phyloP scores from a whole-genome alignment of 2,888 invertebrate species.

The Euplagia quadripunctaria region DNA sequence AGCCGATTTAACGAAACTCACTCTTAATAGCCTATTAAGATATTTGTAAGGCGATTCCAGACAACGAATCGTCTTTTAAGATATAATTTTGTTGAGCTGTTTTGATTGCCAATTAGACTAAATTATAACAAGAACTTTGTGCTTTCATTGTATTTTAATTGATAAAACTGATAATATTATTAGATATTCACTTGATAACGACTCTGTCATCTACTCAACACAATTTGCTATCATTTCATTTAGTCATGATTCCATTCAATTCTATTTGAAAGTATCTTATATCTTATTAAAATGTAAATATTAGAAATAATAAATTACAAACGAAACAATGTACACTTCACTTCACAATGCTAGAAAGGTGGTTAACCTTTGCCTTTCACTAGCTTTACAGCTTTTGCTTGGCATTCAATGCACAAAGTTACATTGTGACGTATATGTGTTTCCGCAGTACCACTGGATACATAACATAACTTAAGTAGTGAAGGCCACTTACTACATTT shows the following conservation, averaged over 20 bases:
- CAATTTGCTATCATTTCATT: too few species aligned
- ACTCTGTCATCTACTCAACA: too few species aligned
- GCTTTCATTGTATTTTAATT: not conserved
- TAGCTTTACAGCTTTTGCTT: not conserved
- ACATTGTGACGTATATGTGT: not conserved
- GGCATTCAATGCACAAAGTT: not conserved
- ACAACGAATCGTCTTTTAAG: conserved; percentile 20
- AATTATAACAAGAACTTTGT: conserved; percentile 8
- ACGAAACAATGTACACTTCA: not conserved
- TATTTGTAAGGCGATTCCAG: conserved; percentile 15
- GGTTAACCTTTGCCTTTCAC: not conserved
- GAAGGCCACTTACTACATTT: too few species aligned
- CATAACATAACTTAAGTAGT: not conserved
- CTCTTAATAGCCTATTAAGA: conserved; percentile 13
- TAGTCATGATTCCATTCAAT: too few species aligned
- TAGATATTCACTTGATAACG: too few species aligned
- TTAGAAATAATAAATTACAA: not conserved
- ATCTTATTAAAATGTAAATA: not conserved
- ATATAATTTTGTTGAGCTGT: conserved; percentile 20
- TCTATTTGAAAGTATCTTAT: not conserved
- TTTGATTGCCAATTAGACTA: conserved; percentile 41
- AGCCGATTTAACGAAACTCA: conserved; percentile 24
- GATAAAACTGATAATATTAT: not conserved
- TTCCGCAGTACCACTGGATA: not conserved
- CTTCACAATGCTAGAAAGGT: not conserved